phyloP scores from a whole-genome alignment of 92 coral and sea anemone genomes.

The Porites divaricata region DNA sequence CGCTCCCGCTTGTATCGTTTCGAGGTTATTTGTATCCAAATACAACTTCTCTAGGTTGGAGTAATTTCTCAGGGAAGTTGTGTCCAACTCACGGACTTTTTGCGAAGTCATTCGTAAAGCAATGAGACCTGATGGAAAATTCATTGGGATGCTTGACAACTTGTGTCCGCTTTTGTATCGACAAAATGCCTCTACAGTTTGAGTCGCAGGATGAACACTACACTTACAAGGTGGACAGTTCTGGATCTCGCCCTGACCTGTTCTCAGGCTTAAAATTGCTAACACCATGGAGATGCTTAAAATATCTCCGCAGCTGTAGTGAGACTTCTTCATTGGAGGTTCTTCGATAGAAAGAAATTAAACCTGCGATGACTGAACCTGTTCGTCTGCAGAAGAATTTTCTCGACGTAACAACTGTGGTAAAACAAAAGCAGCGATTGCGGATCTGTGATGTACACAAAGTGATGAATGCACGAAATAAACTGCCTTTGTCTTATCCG shows the following conservation, averaged over 20 bases:
- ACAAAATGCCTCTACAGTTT: conserved; percentile 16
- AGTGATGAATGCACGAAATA: not conserved
- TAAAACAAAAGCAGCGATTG: not conserved
- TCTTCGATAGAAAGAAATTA: not conserved
- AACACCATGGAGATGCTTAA: not conserved
- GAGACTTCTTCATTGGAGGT: not conserved
- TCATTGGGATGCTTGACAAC: conserved; percentile 39
- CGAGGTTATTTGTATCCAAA: conserved; percentile 53
- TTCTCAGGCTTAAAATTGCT: not conserved
- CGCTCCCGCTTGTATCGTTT: conserved; percentile 53
- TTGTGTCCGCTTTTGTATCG: conserved; percentile 10
- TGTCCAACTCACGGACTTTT: conserved; percentile 12
- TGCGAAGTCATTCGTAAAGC: conserved; percentile 18
- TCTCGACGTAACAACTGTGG: not conserved
- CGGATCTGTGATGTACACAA: not conserved
- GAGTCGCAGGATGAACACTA: not conserved
- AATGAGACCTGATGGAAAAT: conserved; percentile 36
- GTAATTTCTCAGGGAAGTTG: conserved; percentile 51
- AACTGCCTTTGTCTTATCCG: conserved; percentile 3
- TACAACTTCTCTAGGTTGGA: conserved; percentile 46
- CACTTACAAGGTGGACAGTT: not conserved
- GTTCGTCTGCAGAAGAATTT: not conserved
- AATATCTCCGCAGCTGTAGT: not conserved
- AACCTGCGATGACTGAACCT: not conserved
- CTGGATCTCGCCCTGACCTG: not conserved